Conservation (phyloP, 2,888 invertebrate species). For the Embidobia sp. region DNA sequence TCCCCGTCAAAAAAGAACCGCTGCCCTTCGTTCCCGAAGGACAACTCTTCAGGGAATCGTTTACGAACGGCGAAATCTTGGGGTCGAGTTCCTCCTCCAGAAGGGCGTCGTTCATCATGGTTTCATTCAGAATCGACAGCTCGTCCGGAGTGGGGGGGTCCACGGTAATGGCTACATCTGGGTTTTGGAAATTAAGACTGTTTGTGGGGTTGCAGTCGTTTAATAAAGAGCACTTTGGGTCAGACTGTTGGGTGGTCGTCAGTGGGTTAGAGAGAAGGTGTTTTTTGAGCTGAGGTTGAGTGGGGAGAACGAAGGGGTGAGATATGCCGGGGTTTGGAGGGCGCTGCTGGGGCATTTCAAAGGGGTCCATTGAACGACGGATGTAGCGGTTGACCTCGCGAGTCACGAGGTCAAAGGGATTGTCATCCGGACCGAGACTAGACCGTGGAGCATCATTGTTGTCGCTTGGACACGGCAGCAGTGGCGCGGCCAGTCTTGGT, state of each 20-base stretch:
- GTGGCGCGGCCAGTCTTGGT: constrained; percentile 24
- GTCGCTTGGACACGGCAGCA: constrained; percentile 27
- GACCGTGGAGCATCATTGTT: not conserved
- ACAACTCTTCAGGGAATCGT: too few species aligned
- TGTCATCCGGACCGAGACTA: constrained; percentile 71
- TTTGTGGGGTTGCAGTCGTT: not conserved
- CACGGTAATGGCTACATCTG: constrained; percentile 1
- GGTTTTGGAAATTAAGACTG: too few species aligned
- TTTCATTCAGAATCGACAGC: constrained; percentile 69
- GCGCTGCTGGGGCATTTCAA: too few species aligned
- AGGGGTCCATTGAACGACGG: constrained; percentile 76
- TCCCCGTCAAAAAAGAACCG: not conserved
- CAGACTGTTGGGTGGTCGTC: too few species aligned
- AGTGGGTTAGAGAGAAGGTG: too few species aligned
- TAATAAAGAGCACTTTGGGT: too few species aligned
- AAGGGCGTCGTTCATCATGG: constrained; percentile 75
- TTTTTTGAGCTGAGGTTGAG: too few species aligned
- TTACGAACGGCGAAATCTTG: not conserved
- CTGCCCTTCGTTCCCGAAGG: too few species aligned
- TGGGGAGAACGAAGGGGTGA: too few species aligned
- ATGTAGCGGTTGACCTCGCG: constrained; percentile 72
- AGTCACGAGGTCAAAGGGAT: constrained; percentile 77
- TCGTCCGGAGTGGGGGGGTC: constrained; percentile 7
- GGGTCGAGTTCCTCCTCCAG: constrained; percentile 42
- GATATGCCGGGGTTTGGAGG: too few species aligned